Evolutionary conservation across 2,113 vertebrate genomes (phyloP).

Genomic region (Gymnogyps californianus): DNA sequence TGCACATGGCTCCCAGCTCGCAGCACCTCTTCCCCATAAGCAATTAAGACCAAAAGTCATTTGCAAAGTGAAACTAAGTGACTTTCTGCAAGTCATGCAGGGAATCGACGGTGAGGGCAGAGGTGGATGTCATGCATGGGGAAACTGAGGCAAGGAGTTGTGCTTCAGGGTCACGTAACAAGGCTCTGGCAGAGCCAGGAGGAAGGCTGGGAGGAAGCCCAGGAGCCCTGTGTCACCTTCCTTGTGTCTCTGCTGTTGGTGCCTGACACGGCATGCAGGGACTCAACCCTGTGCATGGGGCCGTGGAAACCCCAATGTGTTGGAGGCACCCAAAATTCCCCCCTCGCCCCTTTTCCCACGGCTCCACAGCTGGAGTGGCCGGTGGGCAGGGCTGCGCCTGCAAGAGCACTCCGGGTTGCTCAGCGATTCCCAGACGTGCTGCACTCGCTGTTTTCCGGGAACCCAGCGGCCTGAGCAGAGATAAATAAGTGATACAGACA

Average conservation of each 20-base stretch:
- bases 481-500: slow-evolving; percentile 69
- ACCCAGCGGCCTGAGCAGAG: slow-evolving; percentile 2
- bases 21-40: not conserved
- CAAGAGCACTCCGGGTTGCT: not conserved
- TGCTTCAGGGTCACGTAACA: not conserved
- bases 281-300: not conserved
- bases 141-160: not conserved
- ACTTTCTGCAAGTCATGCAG: not conserved
- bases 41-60: not conserved
- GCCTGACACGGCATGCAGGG: rapidly evolving
- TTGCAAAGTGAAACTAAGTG: not conserved
- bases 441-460: slow-evolving; percentile 57
- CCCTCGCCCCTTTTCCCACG: rapidly evolving
- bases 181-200: not conserved
- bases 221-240: not conserved
- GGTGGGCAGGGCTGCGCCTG: not conserved
- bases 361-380: not conserved
- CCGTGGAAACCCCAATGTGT: rapidly evolving
- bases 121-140: rapidly evolving
- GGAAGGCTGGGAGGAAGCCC: not conserved
- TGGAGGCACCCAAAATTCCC: not conserved
- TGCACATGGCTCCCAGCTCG: not conserved
- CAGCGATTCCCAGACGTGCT: slow-evolving; percentile 41
- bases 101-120: not conserved
- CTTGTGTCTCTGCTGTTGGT: not conserved